Percentiles rank a stretch among this genome's conserved stretches.
Conservation (phyloP, 2,113 vertebrate species). For the Mola mola region DNA sequence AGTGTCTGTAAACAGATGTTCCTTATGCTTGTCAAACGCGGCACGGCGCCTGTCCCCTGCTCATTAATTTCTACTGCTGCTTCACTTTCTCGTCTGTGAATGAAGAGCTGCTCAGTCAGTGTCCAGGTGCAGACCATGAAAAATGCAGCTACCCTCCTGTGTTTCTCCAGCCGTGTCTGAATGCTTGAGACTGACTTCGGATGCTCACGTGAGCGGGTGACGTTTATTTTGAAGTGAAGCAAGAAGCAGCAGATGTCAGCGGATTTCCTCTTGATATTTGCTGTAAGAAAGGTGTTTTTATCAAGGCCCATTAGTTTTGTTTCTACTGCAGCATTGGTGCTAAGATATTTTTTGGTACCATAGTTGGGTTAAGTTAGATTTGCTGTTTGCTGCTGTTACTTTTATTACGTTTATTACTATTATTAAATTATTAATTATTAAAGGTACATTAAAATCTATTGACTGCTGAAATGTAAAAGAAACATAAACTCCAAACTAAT, state of each 20-base stretch:
- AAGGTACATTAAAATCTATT: no score
- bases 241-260: slow-evolving; percentile 13
- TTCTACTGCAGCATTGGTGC: no score
- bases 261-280: slow-evolving; percentile 5
- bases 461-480: no score
- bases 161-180: slow-evolving; percentile 26
- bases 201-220: slow-evolving; percentile 21
- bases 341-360: no score
- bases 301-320: slow-evolving; percentile 18
- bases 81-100: slow-evolving; percentile 74
- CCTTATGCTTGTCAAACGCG: slow-evolving; percentile 34
- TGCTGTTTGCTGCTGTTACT: no score
- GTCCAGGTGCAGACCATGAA: slow-evolving; percentile 63
- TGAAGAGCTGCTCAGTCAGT: slow-evolving; percentile 51
- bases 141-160: slow-evolving; percentile 62
- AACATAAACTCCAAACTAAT: no score
- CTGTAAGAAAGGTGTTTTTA: slow-evolving; percentile 8
- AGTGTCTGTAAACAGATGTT: slow-evolving; percentile 35
- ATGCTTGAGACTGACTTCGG: slow-evolving; percentile 13
- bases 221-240: slow-evolving; percentile 45
- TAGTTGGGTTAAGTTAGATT: no score
- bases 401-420: no score
- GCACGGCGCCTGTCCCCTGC: slow-evolving; percentile 31
- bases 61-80: slow-evolving; percentile 50
- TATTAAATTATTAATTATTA: no score